phyloP scores from a whole-genome alignment of 2,797 vertebrate genomes.

The Etheostoma perlongum region DNA sequence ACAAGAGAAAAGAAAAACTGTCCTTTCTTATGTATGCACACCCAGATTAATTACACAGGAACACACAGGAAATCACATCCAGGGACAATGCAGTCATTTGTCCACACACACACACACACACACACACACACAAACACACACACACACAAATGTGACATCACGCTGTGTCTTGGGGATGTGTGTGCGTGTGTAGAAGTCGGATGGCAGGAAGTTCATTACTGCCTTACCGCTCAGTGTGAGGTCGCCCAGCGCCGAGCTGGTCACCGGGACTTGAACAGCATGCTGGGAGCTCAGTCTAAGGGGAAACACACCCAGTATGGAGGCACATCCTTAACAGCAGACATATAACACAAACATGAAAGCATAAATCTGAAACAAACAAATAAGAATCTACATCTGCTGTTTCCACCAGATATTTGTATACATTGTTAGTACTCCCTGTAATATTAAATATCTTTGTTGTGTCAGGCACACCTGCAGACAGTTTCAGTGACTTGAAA shows the following conservation, averaged over 20 bases:
- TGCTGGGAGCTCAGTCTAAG: conserved; percentile 64
- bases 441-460: conserved; percentile 20
- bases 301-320: conserved; percentile 45
- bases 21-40: conserved; percentile 70
- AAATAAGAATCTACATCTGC: conserved; percentile 38
- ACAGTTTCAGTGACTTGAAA: conserved; percentile 23
- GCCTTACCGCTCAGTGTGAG: conserved; percentile 44
- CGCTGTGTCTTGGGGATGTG: conserved; percentile 38
- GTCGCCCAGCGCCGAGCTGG: conserved; percentile 34
- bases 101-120: conserved; percentile 51
- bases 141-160: conserved; percentile 51
- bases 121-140: conserved; percentile 10
- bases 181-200: conserved; percentile 22
- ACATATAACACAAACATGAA: conserved; percentile 25
- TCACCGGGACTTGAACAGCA: conserved; percentile 48
- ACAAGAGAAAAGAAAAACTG: conserved; percentile 34
- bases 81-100: conserved; percentile 72
- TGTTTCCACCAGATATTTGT: conserved; percentile 8
- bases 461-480: conserved; percentile 26
- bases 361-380: conserved; percentile 32
- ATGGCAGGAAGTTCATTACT: conserved; percentile 71
- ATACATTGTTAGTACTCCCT: conserved; percentile 36
- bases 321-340: conserved; percentile 24
- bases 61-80: conserved; percentile 68
- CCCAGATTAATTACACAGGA: conserved; percentile 78